Conservation (phyloP, 1,140 invertebrate species). For the Diabrotica virgifera region DNA sequence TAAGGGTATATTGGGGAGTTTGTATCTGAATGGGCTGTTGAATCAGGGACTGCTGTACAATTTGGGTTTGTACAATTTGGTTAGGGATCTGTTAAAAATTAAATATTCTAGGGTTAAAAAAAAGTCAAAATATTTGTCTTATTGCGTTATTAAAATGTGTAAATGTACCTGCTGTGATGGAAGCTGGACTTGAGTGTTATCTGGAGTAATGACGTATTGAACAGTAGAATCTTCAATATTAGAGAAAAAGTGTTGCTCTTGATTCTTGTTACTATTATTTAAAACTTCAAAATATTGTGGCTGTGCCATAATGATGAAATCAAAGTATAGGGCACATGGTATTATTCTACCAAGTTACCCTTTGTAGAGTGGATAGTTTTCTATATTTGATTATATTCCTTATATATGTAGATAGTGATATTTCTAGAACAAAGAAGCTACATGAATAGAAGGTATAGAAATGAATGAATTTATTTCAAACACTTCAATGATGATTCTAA, state of each 20-base stretch:
- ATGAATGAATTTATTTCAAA: too few species aligned
- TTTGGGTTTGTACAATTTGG: neutral
- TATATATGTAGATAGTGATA: too few species aligned
- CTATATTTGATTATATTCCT: too few species aligned
- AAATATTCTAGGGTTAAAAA: neutral
- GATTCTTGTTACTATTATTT: conserved; percentile 37
- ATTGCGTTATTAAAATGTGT: neutral
- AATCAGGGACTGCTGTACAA: neutral
- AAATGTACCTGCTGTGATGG: conserved; percentile 35
- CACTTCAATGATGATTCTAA: too few species aligned
- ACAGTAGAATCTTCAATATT: conserved; percentile 39
- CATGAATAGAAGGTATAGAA: too few species aligned
- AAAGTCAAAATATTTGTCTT: neutral
- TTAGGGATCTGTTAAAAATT: neutral
- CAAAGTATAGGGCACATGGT: too few species aligned
- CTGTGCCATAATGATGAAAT: conserved; percentile 42
- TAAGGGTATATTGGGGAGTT: conserved; percentile 1
- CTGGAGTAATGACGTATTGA: conserved; percentile 36
- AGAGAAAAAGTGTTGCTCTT: conserved; percentile 42
- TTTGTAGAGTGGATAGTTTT: too few species aligned
- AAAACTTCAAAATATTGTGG: conserved; percentile 48
- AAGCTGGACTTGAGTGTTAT: conserved; percentile 29
- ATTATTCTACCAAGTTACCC: too few species aligned
- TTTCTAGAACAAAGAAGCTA: too few species aligned
- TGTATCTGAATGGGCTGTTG: conserved; percentile 4